Conservation (phyloP, 2,797 vertebrate species). For the Acropternis orthonyx region DNA sequence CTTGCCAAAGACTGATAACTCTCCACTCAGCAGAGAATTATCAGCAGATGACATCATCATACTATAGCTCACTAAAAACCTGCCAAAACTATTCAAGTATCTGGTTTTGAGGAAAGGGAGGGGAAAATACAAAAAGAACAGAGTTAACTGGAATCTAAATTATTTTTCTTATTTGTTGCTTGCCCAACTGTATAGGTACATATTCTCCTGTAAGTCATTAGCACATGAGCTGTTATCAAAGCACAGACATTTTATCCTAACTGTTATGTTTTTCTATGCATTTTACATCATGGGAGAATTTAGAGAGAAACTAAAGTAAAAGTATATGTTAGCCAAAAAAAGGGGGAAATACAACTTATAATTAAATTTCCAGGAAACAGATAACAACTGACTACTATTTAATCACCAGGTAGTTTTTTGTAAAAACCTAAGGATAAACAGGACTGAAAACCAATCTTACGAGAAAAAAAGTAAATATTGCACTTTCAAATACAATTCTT, state of each 20-base stretch:
- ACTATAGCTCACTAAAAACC: background rate
- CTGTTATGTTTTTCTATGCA: background rate
- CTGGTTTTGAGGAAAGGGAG: background rate
- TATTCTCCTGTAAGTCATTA: background rate
- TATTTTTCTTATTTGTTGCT: background rate
- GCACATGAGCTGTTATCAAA: background rate
- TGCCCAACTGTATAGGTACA: background rate
- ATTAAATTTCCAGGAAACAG: background rate
- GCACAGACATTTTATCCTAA: background rate
- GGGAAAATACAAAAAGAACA: background rate
- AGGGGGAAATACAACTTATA: background rate
- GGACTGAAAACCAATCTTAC: background rate
- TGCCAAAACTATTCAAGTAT: background rate
- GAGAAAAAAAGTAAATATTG: background rate
- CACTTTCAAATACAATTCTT: background rate
- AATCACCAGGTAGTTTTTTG: background rate
- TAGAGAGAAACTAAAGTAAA: background rate
- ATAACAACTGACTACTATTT: background rate
- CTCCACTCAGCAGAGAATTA: background rate
- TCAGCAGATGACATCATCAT: background rate
- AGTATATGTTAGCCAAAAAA: background rate
- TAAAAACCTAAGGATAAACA: background rate
- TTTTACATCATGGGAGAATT: background rate
- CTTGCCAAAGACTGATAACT: background rate
- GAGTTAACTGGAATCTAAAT: background rate